phyloP scores from a whole-genome alignment of 2,888 invertebrate species.

The Lepas anatifera region DNA sequence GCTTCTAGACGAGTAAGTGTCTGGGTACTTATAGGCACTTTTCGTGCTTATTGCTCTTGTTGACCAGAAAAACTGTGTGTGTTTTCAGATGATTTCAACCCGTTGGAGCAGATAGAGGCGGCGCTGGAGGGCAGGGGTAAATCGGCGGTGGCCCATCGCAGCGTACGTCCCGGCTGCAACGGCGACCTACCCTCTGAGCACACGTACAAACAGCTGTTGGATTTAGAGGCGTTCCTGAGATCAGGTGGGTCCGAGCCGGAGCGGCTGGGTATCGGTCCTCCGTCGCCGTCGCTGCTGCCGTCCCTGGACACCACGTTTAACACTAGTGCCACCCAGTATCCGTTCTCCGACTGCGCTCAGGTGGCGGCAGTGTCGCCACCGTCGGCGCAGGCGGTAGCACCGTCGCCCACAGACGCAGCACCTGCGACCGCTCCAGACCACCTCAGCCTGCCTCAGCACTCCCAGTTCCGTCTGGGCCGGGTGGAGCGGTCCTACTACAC shows the following conservation, averaged over 20 bases:
- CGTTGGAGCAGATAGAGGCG: neutral
- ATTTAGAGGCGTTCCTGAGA: neutral
- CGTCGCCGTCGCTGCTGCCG: neutral
- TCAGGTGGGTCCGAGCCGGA: neutral
- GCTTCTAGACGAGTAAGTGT: too few relatives aligned
- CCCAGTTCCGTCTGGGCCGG: neutral
- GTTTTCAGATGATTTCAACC: neutral
- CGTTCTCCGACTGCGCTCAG: neutral
- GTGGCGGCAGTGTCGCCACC: neutral
- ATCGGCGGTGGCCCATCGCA: neutral
- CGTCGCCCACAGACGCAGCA: neutral
- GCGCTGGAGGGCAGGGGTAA: neutral
- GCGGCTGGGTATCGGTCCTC: neutral
- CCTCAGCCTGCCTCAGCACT: too few relatives aligned
- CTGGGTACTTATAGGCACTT: too few relatives aligned
- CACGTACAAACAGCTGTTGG: neutral
- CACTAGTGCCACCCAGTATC: constrained; percentile 9
- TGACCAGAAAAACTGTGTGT: too few relatives aligned
- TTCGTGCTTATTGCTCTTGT: too few relatives aligned
- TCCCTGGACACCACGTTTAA: constrained; percentile 1
- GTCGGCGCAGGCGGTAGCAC: neutral
- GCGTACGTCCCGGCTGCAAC: neutral
- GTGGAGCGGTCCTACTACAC: neutral
- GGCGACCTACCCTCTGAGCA: neutral
- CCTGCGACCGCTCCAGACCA: neutral